Base-by-base conservation (phyloP, 2,113 vertebrate genomes). In the Hirundichthys speculiger region DNA sequence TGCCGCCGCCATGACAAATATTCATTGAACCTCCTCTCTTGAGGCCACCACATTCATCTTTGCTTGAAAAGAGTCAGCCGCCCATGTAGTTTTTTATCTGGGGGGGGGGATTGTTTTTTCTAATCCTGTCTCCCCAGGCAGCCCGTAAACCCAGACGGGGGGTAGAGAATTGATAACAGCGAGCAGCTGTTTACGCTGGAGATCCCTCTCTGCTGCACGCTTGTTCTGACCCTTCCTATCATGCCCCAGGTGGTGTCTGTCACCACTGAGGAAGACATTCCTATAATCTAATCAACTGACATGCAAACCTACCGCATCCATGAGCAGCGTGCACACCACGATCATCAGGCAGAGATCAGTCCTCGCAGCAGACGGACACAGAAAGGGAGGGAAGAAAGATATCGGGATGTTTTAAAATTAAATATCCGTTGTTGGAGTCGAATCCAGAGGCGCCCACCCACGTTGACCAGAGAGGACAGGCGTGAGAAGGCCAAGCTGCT, bases 401-500 rank as follows among this genome's bases (percentile, higher is more conserved):
- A 79, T 48, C 65, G 9, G 55, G 38, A 63, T n/a, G 61, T 48
- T 73, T 73, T 47, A 21, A 68, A 62, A 42, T 69, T 39, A 42
- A 40, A 6, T 6, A 27, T 27, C 25, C 6, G 51, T 27, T 24
- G 64, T 61, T 34, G 82, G 56, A 82, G 64, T 79, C n/a, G 2
- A 61, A 67, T 42, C 60, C 63, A 65, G 41, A 45, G 24, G 13
- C 40, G 84, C 71, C 88, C 88, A 90, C 86, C 82, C 86, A 90
- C 19, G 16, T 52, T 27, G 80, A 54, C 13, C 7, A 22, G 51
- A 51, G 45, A 65, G 48, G 64, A 10, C 30, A 10, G 30, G 6
- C 5, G 30, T 34, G 30, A 34, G 5, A 10, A 34, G 30, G 7
- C 30, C 30, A 34, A 34, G 30, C 30, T 34, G 30, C 25, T 6